phyloP scores from a whole-genome alignment of 1,140 invertebrate species.

The Pseudomyrmex sp. region DNA sequence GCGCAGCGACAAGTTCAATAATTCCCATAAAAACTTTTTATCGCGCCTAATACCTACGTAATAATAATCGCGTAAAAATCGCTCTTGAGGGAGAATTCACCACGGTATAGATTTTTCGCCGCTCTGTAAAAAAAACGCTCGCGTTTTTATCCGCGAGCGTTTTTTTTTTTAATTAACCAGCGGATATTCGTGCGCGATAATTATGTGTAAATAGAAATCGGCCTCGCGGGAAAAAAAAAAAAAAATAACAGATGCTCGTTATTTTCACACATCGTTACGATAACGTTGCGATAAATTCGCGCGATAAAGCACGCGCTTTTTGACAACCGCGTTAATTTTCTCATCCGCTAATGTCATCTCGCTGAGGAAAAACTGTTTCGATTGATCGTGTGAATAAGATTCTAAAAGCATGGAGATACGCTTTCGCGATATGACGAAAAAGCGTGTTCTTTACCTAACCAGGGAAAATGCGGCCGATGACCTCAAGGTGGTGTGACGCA shows the following conservation, averaged over 20 bases:
- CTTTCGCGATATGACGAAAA: constrained; percentile 21
- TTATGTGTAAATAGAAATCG: constrained; percentile 13
- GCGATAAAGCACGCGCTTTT: not conserved
- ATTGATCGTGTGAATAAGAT: constrained; percentile 1
- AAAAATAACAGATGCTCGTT: too few species aligned
- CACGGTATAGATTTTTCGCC: not conserved
- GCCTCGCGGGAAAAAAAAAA: not conserved
- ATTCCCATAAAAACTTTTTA: too few species aligned
- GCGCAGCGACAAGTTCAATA: too few species aligned
- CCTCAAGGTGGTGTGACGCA: constrained; percentile 44
- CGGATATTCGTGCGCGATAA: constrained; percentile 6
- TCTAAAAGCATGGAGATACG: not conserved
- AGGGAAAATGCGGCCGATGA: constrained; percentile 59
- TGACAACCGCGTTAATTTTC: not conserved
- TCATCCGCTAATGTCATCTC: too few species aligned
- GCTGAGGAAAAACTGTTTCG: not conserved
- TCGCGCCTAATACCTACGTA: too few species aligned
- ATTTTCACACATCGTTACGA: too few species aligned
- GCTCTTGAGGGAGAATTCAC: too few species aligned
- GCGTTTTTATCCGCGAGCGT: not conserved
- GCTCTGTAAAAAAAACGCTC: not conserved
- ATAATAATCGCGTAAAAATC: too few species aligned
- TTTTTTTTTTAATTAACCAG: constrained; percentile 12
- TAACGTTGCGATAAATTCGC: not conserved
- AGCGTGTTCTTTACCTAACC: not conserved